Evolutionary conservation across 1,140 invertebrate genomes (phyloP).

Genomic region (Zaprionus inermis): DNA sequence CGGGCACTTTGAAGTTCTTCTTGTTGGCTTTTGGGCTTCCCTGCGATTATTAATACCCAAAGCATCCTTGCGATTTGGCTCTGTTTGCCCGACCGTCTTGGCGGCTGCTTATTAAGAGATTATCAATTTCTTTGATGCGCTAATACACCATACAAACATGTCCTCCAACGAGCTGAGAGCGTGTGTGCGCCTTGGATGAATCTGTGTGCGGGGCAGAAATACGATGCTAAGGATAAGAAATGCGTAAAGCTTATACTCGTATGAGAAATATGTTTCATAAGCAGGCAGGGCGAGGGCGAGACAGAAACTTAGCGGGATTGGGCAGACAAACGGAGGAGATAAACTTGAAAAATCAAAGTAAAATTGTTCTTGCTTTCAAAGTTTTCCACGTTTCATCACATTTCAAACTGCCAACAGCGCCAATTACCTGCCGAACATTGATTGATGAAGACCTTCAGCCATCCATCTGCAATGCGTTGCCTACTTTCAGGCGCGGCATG

Average conservation of each 20-base stretch:
- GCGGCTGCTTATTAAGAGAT: constrained; percentile 72
- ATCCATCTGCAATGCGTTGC: constrained; percentile 11
- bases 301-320: neutral
- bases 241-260: neutral
- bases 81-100: constrained; percentile 57
- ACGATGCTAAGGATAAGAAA: constrained; percentile 3
- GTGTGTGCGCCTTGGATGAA: too few relatives aligned
- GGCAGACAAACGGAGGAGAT: neutral
- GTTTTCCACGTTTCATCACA: neutral
- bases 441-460: neutral
- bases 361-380: neutral
- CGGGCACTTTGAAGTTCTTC: constrained; percentile 46
- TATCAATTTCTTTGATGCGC: constrained; percentile 79
- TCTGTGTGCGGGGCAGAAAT: neutral
- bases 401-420: neutral
- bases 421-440: neutral
- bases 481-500: constrained; percentile 6
- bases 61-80: constrained; percentile 13
- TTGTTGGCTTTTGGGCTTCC: constrained; percentile 70
- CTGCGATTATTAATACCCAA: constrained; percentile 47
- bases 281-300: neutral
- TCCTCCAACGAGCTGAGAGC: neutral
- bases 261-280: neutral
- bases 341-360: neutral
- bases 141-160: constrained; percentile 47